phyloP scores from a whole-genome alignment of 1,140 invertebrate genomes.

The Drosophila quadrilineata region DNA sequence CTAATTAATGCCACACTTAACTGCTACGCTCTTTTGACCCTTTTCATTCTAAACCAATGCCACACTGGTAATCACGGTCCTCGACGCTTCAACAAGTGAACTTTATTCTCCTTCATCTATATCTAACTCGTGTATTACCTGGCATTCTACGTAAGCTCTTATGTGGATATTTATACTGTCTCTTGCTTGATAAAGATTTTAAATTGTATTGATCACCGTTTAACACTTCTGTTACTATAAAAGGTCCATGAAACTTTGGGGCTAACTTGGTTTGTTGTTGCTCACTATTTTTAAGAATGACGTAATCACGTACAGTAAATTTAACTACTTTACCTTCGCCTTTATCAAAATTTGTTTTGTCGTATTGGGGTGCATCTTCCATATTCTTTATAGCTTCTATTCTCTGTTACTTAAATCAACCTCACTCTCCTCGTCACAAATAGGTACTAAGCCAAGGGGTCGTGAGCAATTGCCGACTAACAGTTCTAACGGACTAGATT shows the following conservation, averaged over 20 bases:
- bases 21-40: too few species aligned
- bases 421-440: too few species aligned
- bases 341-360: too few species aligned
- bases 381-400: too few species aligned
- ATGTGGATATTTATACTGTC: slow-evolving; percentile 10
- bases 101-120: neutral
- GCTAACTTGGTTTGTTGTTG: neutral
- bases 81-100: neutral
- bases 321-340: neutral
- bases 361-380: too few species aligned
- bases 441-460: too few species aligned
- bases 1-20: too few species aligned
- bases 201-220: slow-evolving; percentile 6
- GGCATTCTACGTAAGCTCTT: slow-evolving; percentile 12
- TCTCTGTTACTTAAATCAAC: too few species aligned
- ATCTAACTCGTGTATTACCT: slow-evolving; percentile 5
- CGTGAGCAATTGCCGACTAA: too few species aligned
- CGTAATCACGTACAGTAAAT: neutral
- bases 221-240: slow-evolving; percentile 2
- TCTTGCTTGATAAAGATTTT: slow-evolving; percentile 3
- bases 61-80: too few species aligned
- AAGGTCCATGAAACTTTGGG: slow-evolving; percentile 12
- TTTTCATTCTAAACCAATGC: too few species aligned
- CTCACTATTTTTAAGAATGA: neutral
- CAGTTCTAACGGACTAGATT: too few species aligned